phyloP scores from a whole-genome alignment of 2,888 invertebrate species.

The Catocala sponsa region DNA sequence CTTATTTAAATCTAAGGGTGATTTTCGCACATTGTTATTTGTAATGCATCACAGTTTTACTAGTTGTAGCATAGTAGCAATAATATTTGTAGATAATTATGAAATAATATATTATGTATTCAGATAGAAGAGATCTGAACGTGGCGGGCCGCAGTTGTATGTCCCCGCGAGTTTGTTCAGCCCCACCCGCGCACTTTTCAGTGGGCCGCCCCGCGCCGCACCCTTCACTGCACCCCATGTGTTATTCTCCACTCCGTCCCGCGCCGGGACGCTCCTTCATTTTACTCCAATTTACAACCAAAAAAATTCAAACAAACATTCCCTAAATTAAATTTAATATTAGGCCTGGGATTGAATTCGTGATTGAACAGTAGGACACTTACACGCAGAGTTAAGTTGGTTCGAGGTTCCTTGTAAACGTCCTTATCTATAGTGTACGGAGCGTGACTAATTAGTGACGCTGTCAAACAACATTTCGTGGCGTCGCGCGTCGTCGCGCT shows the following conservation, averaged over 20 bases:
- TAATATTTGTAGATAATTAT: not conserved
- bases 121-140: slow-evolving; percentile 53
- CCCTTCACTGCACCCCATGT: slow-evolving; percentile 83
- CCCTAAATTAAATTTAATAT: slow-evolving; percentile 74
- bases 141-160: slow-evolving; percentile 61
- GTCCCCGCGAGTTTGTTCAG: slow-evolving; percentile 88
- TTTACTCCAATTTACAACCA: slow-evolving; percentile 87
- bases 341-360: slow-evolving; percentile 54
- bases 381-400: slow-evolving; percentile 26
- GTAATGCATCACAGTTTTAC: too few species aligned
- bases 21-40: too few species aligned
- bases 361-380: slow-evolving; percentile 23
- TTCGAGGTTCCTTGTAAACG: slow-evolving; percentile 30
- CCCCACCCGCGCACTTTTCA: slow-evolving; percentile 88
- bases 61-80: too few species aligned
- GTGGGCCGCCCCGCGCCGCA: slow-evolving; percentile 83
- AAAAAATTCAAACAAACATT: slow-evolving; percentile 85
- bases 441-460: slow-evolving; percentile 48
- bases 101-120: slow-evolving; percentile 1
- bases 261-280: slow-evolving; percentile 87
- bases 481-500: slow-evolving; percentile 14
- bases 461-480: slow-evolving; percentile 45
- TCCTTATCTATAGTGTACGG: slow-evolving; percentile 45
- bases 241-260: slow-evolving; percentile 81
- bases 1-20: too few species aligned